These are phyloP conservation scores for Anabas testudineus DNA, from an alignment of 2,797 vertebrate genomes.

Conservation along the genomic window DNA sequence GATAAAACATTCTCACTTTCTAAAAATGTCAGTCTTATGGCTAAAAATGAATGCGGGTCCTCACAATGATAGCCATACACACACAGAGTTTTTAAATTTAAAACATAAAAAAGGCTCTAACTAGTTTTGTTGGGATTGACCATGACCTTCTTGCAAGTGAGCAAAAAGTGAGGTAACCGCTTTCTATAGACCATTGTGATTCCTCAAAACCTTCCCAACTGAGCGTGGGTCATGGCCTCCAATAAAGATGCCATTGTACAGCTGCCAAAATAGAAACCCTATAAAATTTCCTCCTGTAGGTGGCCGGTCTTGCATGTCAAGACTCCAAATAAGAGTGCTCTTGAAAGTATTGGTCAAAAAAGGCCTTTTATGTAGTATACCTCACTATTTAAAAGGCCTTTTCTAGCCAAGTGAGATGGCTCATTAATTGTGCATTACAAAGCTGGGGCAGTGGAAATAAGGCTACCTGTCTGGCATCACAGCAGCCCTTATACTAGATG, in stretches of 20 bases:
- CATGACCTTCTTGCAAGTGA: constrained; percentile 29
- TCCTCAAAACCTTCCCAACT: constrained; percentile 58
- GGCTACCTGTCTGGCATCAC: constrained; percentile 71
- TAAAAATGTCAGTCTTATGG: no score
- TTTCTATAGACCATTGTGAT: constrained; percentile 47
- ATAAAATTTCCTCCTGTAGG: constrained; percentile 49
- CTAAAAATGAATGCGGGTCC: no score
- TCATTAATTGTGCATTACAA: constrained; percentile 78
- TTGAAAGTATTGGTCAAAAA: constrained; percentile 32
- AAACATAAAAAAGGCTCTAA: constrained; percentile 6
- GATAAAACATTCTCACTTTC: no score
- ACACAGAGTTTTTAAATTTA: background rate
- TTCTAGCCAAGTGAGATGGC: constrained; percentile 55
- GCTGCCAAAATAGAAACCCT: constrained; percentile 45
- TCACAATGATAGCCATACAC: no score
- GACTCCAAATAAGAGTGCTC: constrained; percentile 42
- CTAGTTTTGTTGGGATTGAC: constrained; percentile 2
- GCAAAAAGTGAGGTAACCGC: constrained; percentile 21
- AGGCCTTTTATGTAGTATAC: background rate
- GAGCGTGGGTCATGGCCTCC: constrained; percentile 46
- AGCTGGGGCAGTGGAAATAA: constrained; percentile 50
- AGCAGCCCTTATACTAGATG: constrained; percentile 62
- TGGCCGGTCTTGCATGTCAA: constrained; percentile 54
- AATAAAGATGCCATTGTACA: constrained; percentile 56
- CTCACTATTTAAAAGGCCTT: constrained; percentile 53